A percentile compares a stretch with the other conserved stretches of the same genome.
phyloP scores from a whole-genome alignment of 2,888 invertebrate species.

The Tiphia femorata region DNA sequence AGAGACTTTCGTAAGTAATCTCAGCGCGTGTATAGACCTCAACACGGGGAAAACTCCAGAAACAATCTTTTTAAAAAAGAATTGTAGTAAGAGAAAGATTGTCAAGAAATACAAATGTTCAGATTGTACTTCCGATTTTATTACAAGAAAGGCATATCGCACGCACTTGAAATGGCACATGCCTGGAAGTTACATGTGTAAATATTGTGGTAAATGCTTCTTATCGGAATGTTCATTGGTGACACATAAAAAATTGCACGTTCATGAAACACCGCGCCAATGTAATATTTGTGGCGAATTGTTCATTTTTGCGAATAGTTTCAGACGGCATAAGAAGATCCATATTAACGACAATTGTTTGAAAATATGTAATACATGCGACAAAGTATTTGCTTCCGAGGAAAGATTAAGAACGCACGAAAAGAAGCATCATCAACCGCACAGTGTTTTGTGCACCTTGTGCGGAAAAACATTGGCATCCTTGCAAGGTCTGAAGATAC shows the following conservation, averaged over 20 bases:
- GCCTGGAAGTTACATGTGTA: neutral
- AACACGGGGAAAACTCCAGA: too few species aligned
- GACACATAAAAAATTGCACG: conserved; percentile 14
- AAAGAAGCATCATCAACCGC: neutral
- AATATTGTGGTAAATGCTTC: conserved; percentile 16
- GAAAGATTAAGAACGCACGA: too few species aligned
- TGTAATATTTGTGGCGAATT: conserved; percentile 29
- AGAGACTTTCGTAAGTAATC: too few species aligned
- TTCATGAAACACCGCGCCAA: conserved; percentile 25
- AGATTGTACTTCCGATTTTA: neutral
- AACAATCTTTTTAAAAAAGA: too few species aligned
- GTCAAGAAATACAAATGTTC: neutral
- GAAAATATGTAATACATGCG: neutral
- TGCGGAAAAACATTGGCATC: neutral
- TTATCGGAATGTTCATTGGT: neutral
- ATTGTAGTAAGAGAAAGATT: neutral
- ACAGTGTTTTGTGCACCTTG: neutral
- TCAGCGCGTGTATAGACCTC: too few species aligned
- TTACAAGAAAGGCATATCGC: neutral
- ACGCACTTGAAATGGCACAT: neutral
- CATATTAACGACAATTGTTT: conserved; percentile 11
- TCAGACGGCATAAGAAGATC: conserved; percentile 31
- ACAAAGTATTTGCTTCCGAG: neutral
- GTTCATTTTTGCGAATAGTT: conserved; percentile 18
- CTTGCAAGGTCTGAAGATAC: neutral